Conservation (phyloP, 1,140 invertebrate genomes). For the Heterodera schachtii region DNA sequence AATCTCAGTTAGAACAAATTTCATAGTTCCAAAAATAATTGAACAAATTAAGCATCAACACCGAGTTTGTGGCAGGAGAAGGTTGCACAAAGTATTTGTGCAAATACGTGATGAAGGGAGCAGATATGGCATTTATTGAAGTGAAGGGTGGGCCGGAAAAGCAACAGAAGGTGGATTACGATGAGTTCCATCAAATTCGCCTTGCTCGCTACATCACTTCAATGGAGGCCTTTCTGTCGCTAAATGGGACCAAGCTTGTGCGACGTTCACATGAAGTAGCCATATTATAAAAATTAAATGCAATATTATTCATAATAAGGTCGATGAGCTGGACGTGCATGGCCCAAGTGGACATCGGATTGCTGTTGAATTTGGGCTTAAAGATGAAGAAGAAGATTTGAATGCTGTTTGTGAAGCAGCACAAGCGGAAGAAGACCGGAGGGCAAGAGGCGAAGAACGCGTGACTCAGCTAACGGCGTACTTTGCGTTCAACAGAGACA, state of each 20-base stretch:
- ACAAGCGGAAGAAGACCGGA: background rate
- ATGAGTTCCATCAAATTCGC: constrained; percentile 3
- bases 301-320: background rate
- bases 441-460: constrained; percentile 2
- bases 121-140: background rate
- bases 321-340: constrained; percentile 6
- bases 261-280: background rate
- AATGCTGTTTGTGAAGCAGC: background rate
- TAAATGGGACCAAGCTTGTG: background rate
- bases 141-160: background rate
- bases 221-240: constrained; percentile 6
- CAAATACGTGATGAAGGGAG: constrained; percentile 14
- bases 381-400: background rate
- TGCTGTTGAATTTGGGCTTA: background rate
- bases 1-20: background rate
- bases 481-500: background rate
- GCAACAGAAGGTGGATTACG: background rate
- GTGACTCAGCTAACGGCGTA: background rate
- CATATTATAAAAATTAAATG: background rate
- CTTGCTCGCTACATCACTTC: constrained; percentile 8
- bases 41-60: background rate
- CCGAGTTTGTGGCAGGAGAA: background rate
- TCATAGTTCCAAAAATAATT: background rate
- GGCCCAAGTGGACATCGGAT: background rate
- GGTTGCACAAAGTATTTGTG: background rate